phyloP scores from a whole-genome alignment of 2,888 invertebrate species.

The Diaprepes abbreviatus region DNA sequence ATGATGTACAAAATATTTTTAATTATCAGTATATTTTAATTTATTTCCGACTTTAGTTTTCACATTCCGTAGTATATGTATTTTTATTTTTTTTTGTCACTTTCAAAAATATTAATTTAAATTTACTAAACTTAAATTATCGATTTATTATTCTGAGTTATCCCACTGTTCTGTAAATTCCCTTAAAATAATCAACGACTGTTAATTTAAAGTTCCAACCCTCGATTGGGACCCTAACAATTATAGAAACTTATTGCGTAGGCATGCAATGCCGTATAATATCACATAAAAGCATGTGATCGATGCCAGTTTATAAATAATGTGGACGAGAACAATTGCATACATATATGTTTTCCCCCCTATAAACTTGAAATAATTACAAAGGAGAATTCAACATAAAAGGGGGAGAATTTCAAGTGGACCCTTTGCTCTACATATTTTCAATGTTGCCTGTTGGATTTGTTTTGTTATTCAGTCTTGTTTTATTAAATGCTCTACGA shows the following conservation, averaged over 20 bases:
- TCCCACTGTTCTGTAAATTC: background rate
- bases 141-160: background rate
- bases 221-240: conserved; percentile 8
- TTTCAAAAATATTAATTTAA: too few species aligned
- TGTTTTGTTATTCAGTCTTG: conserved; percentile 28
- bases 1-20: background rate
- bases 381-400: conserved; percentile 42
- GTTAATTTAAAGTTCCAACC: conserved; percentile 17
- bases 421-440: conserved; percentile 45
- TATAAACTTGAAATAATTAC: conserved; percentile 39
- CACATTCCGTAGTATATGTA: too few species aligned
- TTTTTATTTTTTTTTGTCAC: too few species aligned
- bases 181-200: background rate
- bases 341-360: conserved; percentile 19
- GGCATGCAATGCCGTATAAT: conserved; percentile 6
- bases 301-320: conserved; percentile 17
- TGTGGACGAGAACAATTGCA: conserved; percentile 30
- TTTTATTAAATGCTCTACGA: conserved; percentile 35
- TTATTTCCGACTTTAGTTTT: too few species aligned
- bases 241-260: conserved; percentile 22
- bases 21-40: background rate
- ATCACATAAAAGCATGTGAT: conserved; percentile 1
- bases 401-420: conserved; percentile 40
- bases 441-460: conserved; percentile 14
- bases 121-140: conserved; percentile 28